Evolutionary conservation across 2,113 vertebrate genomes (phyloP), one percentile per base, ranked within the genome.

Genomic region (Myodes glareolus): DNA sequence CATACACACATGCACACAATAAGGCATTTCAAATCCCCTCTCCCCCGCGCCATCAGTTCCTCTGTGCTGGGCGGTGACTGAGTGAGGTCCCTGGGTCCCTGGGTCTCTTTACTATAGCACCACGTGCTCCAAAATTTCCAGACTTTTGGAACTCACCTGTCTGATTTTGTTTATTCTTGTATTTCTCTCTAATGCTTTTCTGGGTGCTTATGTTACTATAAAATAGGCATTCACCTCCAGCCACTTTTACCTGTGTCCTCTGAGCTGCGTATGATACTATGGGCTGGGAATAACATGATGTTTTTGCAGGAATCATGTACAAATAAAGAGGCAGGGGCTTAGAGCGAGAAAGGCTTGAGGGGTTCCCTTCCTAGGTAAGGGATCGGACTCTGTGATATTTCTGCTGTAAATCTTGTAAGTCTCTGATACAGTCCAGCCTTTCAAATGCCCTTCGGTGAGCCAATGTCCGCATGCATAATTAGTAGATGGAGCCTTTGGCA

Each of bases 101-200:
- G 65, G 36, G 16, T 13, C 2, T 93, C 82, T 96, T 90, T 39
- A 47, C 31, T 93, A n/a, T 73, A 68, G 17, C 5, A 58, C 25
- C 42, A 85, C 47, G 58, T 47, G 87, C n/a, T 50, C 25, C 47
- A 31, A 4, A 87, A 75, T 36, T 72, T 52, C 45, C 47, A 45
- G 90, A 45, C 55, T 87, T 96, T 90, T 13, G 72, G 50, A 90
- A 92, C 70, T 76, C 13, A 86, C 50, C 67, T 31, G 27, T 72
- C 52, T 78, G 39, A 85, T 88, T 93, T 95, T 70, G 78, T 80
- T 76, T 94, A 55, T 94, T 97, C 61, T 90, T 95, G 84, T 89
- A 70, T 94, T 92, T 96, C 50, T 92, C 67, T 80, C 42, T 91
- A 55, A 68, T 65, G 73, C 87, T 96, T 95, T 94, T 61, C 29